Evolutionary conservation across 2,113 vertebrate species (phyloP), one percentile per base, ranked within the genome.

Genomic region (Gopherus flavomarginatus): DNA sequence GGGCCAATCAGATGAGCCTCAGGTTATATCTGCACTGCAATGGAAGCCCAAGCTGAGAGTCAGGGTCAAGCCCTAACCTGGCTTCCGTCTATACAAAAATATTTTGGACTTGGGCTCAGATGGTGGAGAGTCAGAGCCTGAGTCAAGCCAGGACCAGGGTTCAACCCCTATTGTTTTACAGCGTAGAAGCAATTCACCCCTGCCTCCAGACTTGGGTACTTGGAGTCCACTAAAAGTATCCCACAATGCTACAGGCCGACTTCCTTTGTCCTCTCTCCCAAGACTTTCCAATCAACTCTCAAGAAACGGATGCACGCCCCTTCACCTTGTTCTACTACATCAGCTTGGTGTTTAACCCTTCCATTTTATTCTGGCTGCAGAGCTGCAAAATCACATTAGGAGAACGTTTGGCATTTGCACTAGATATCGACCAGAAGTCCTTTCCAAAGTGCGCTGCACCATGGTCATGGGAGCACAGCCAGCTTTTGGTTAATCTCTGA

Each of bases 1-100:
- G 97, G 97, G 97, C 97, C 97, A 49, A 96, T 92, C 10, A 97
- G 98, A 87, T 77, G 65, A 22, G 65, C n/a, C 35, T 98, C n/a
- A 22, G n/a, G 19, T 72, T 38, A 72, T 72, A 21, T 8, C 35
- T 38, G n/a, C 19, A 38, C n/a, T 72, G 65, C 9, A 38, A 2
- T 72, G 65, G 38, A 72, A 72, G 17, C 16, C 65, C 65, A 69
- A 19, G 17, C 65, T n/a, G 17, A 38, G 65, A 69, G 17, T 62
- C 35, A 69, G 17, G 8, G 8, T 69, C 17, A n/a, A 69, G 35
- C 9, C n/a, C 35, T 72, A 72, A n/a, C n/a, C n/a, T 72, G n/a
- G n/a, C n/a, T 72, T 72, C 19, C n/a, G 22, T 72, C 65, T 22
- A 5, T 9, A 22, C 19, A 22, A 21, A 65, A 72, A 38, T 38